Conservation (phyloP, 2,113 vertebrate genomes). For the Chaetops frenatus region DNA sequence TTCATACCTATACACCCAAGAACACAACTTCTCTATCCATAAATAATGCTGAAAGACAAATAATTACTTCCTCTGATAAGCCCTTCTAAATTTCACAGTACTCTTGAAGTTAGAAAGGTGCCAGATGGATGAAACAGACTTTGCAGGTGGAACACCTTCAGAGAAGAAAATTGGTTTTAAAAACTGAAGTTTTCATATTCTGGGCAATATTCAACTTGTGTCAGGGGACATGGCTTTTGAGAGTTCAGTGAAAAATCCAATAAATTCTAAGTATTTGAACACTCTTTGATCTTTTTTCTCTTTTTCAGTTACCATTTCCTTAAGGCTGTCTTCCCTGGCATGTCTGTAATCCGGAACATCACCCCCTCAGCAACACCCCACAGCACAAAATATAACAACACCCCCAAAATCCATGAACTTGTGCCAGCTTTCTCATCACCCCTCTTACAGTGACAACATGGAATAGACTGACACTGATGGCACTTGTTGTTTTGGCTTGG, state of each 20-base stretch:
- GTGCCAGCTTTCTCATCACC: background rate
- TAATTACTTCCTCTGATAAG: background rate
- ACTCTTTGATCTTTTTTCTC: background rate
- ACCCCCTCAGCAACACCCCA: background rate
- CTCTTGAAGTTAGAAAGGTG: background rate
- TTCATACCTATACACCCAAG: background rate
- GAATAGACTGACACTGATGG: background rate
- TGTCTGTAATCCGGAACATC: background rate
- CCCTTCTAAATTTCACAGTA: background rate
- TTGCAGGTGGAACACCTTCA: background rate
- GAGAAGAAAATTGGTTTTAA: background rate
- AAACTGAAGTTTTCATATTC: background rate
- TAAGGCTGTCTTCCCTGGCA: background rate
- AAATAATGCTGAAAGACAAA: background rate
- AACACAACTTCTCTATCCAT: background rate
- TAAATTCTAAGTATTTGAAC: background rate
- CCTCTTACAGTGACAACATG: background rate
- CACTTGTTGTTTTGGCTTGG: background rate
- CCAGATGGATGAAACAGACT: background rate
- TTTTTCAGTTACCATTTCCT: background rate
- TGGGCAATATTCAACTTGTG: background rate
- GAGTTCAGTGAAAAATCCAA: background rate
- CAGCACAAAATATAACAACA: background rate
- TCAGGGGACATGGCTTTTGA: background rate
- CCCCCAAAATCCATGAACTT: background rate